Base-by-base conservation (phyloP, 2,888 invertebrate genomes). In the Brachycybe producta region DNA sequence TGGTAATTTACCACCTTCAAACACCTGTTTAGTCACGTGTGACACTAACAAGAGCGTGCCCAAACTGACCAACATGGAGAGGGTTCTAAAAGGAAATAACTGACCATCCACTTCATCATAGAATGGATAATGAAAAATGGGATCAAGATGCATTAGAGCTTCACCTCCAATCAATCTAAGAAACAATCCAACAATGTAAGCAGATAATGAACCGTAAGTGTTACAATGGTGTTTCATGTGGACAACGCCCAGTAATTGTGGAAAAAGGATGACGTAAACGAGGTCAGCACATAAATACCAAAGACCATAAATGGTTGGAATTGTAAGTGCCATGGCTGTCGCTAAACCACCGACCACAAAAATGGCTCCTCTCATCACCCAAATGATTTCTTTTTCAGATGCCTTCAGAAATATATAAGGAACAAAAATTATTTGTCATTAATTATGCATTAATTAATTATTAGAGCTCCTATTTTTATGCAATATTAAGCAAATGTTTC, bases 201-300 rank as follows among this genome's bases (percentile, higher is more conserved):
- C 90, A 1, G 84, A 74, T 47, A 98, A 73, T 36, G 94, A 94
- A 30, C 97, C 97, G 69, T 98, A 98, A 8, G 95, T 95, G 73
- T 98, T 98, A 72, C 91, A 90, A 67, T 86, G 76, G 57, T 82
- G 76, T 68, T 86, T 84, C 71, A 92, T 86, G 72, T 97, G 94
- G 21, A 98, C 92, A 60, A 97, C 97, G 82, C 92, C 92, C 61
- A 95, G 75, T 21, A 98, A 79, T 71, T 94, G 98, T 0, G 98
- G 97, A 70, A 98, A 98, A 59, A 98, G 78, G 65, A 98, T 92
- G 59, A 95, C 94, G 75, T 95, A 98, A 57, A 98, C 95, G 66
- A 98, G 75, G 71, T 98, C 98, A 40, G 95, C 94, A 71, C 97
- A 97, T 79, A 98, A 85, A 56, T 91, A 94, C 95, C 95, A 98